Evolutionary conservation across 2,797 vertebrate genomes (phyloP).

Genomic region (Neosalanx taihuensis): DNA sequence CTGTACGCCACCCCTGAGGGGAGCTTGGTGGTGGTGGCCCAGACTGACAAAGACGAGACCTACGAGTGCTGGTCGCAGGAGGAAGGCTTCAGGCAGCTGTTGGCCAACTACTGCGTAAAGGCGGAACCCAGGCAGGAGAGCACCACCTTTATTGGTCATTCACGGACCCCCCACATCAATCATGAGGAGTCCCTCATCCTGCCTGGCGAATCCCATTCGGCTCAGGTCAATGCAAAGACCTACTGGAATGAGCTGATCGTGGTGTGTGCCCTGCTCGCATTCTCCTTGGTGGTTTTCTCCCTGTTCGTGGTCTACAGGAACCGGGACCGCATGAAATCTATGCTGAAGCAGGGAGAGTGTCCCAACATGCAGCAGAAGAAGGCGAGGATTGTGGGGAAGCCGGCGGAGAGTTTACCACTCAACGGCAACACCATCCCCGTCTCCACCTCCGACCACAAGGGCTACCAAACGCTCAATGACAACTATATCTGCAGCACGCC

Average conservation of each 20-base stretch:
- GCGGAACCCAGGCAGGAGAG: constrained; percentile 53
- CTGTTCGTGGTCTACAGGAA: constrained; percentile 84
- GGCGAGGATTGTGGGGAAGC: constrained; percentile 71
- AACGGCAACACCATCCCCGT: constrained; percentile 82
- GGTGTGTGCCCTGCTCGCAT: constrained; percentile 77
- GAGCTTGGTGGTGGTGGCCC: constrained; percentile 84
- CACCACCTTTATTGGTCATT: constrained; percentile 58
- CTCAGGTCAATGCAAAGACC: constrained; percentile 73
- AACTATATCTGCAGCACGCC: constrained; percentile 87
- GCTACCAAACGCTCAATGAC: constrained; percentile 94
- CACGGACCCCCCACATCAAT: constrained; percentile 57
- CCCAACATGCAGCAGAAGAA: constrained; percentile 80
- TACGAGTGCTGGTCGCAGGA: constrained; percentile 93
- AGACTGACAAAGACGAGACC: constrained; percentile 68
- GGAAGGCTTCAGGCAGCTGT: constrained; percentile 82
- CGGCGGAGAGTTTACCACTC: constrained; percentile 82
- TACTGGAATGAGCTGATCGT: constrained; percentile 91
- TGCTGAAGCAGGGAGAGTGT: constrained; percentile 82
- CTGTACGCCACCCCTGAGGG: constrained; percentile 81
- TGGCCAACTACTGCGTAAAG: constrained; percentile 84
- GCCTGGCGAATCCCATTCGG: constrained; percentile 45
- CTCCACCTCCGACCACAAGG: constrained; percentile 85
- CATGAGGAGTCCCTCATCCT: constrained; percentile 58
- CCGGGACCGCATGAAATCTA: constrained; percentile 80
- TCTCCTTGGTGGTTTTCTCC: constrained; percentile 71